These are phyloP conservation scores for Arge pagana DNA, from an alignment of 2,888 invertebrate species.

Conservation along the genomic window DNA sequence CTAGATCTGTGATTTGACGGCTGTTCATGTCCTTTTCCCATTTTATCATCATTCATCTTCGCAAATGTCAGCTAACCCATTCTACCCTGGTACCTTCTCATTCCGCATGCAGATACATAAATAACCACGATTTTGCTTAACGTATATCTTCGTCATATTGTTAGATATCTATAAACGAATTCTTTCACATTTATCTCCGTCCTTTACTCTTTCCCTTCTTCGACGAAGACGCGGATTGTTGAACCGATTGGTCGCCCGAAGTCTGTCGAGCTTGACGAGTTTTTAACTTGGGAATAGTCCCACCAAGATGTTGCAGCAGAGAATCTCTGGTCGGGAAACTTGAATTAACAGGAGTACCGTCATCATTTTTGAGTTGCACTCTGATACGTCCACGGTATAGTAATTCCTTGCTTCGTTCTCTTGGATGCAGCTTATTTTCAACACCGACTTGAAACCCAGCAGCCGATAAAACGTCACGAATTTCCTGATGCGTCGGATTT, in stretches of 20 bases:
- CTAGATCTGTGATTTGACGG: too few species aligned
- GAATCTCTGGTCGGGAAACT: slow-evolving; percentile 78
- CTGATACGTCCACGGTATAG: slow-evolving; percentile 85
- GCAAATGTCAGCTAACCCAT: too few species aligned
- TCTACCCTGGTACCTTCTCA: too few species aligned
- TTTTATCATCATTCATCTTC: too few species aligned
- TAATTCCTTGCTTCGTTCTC: slow-evolving; percentile 90
- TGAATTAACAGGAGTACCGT: slow-evolving; percentile 75
- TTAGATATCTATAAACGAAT: background rate
- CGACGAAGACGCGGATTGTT: slow-evolving; percentile 45
- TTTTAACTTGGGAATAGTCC: slow-evolving; percentile 90
- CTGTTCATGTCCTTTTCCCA: too few species aligned
- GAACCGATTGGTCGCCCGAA: slow-evolving; percentile 50
- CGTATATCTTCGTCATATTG: background rate
- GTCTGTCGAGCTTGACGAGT: slow-evolving; percentile 68
- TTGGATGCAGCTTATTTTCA: slow-evolving; percentile 89
- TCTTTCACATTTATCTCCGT: slow-evolving; percentile 48
- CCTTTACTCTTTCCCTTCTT: slow-evolving; percentile 59
- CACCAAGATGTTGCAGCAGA: slow-evolving; percentile 76
- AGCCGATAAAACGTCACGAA: slow-evolving; percentile 86
- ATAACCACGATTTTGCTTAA: too few species aligned
- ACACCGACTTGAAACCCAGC: slow-evolving; percentile 84
- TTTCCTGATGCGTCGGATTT: slow-evolving; percentile 94
- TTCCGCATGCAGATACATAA: too few species aligned
- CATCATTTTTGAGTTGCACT: slow-evolving; percentile 90